Conservation (phyloP, 23 tunicate genomes). For the Oikopleura dioica region DNA sequence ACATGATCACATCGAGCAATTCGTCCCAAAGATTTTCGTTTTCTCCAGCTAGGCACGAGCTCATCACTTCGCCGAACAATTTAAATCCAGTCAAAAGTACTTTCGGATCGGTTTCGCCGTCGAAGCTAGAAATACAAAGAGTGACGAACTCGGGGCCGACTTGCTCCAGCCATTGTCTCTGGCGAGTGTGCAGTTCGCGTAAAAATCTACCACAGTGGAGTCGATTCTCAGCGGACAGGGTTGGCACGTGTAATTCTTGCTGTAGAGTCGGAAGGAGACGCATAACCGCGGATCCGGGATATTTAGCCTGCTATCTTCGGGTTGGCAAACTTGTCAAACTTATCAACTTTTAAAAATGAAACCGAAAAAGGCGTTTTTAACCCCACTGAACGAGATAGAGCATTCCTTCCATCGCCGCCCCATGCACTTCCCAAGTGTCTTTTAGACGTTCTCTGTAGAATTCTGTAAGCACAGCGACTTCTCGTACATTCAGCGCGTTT, state of each 20-base stretch:
- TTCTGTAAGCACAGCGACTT: background rate
- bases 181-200: background rate
- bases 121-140: background rate
- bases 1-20: background rate
- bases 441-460: background rate
- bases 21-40: background rate
- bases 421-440: background rate
- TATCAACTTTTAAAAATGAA: no score
- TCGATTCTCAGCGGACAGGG: background rate
- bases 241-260: background rate
- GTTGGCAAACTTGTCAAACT: no score
- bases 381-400: background rate
- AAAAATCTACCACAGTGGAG: background rate
- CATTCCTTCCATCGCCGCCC: background rate
- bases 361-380: no score
- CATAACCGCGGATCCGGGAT: background rate
- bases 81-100: background rate
- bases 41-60: background rate
- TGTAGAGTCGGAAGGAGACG: background rate
- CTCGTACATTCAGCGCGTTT: background rate
- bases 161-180: background rate
- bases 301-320: background rate
- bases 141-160: background rate
- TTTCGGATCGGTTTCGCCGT: background rate
- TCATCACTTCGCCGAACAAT: background rate